Conservation (phyloP, 1,140 invertebrate genomes). For the Himalopsyche phryganea region DNA sequence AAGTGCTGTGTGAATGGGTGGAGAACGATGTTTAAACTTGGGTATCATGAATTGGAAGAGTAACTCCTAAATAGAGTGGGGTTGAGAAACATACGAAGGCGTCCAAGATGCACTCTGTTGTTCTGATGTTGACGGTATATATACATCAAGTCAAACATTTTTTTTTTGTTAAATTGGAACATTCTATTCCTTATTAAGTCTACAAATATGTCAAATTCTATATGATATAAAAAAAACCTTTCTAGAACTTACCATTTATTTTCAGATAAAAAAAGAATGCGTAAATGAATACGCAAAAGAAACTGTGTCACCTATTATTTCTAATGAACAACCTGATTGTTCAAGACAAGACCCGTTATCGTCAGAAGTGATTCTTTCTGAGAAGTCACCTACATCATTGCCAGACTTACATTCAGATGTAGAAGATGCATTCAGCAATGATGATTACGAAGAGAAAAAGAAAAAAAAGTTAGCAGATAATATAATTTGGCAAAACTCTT, state of each 20-base stretch:
- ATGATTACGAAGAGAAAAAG: slow-evolving; percentile 26
- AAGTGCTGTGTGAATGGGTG: too few relatives aligned
- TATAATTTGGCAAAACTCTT: background rate
- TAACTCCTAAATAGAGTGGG: too few relatives aligned
- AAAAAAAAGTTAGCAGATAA: slow-evolving; percentile 26
- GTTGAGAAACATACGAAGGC: too few relatives aligned
- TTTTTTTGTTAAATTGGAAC: too few relatives aligned
- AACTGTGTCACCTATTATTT: slow-evolving; percentile 11
- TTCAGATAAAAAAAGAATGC: slow-evolving; percentile 30
- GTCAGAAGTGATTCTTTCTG: background rate
- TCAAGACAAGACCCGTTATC: background rate
- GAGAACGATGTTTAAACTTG: too few relatives aligned
- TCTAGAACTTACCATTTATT: background rate
- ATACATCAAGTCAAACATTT: too few relatives aligned
- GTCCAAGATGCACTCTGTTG: too few relatives aligned
- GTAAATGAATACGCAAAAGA: slow-evolving; percentile 22
- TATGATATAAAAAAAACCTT: too few relatives aligned
- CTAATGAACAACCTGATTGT: background rate
- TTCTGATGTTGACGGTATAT: too few relatives aligned
- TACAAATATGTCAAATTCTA: too few relatives aligned
- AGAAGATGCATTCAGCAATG: slow-evolving; percentile 31
- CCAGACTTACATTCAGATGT: slow-evolving; percentile 31
- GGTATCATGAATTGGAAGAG: too few relatives aligned
- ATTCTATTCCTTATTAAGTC: too few relatives aligned
- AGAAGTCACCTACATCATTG: slow-evolving; percentile 27